Base-by-base conservation (phyloP, 2,797 vertebrate genomes). In the Cheracebus regulus region DNA sequence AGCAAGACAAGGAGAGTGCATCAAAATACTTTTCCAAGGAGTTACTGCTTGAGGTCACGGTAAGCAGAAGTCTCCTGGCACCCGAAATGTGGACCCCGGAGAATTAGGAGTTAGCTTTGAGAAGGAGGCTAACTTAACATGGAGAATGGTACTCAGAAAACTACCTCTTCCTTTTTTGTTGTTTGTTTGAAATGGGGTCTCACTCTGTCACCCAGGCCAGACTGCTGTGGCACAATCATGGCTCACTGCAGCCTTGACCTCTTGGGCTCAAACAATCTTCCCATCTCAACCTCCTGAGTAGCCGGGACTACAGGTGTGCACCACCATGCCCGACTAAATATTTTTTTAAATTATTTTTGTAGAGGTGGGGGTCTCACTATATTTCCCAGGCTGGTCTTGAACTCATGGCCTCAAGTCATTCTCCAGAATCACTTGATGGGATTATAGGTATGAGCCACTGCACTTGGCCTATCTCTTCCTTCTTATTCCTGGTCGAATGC, bases 1-100 rank as follows among this genome's bases (percentile, higher is more conserved):
- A 83, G 30, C 55, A 97, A 20, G 96, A 95, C 19, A 91, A 96
- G 7, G 78, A 95, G 22, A 87, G 46, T 1, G 92, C 94, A n/a
- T 81, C 81, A 4, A 95, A 83, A 5, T 98, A 98, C 88, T 97
- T 98, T 22, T 46, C 86, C 4, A 17, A 96, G 33, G 96, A 98
- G 5, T 73, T 96, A 41, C 39, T 97, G 48, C 39, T 87, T 50
- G 79, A n/a, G 91, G 98, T 98, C 98, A 93, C 17, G 55, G 30
- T 20, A 28, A 55, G n/a, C 28, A 70, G 81, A 81, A 46, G 50
- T 79, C 46, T 87, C 15, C 81, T 91, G 70, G 46, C 20, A 91
- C 20, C 70, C 1, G 10, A 41, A 70, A 57, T 28, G 44, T 33
- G 46, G n/a, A 70, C n/a, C 39, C 41, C n/a, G 19, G 64, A 44